A percentile compares a stretch with the other conserved stretches of the same genome.
Evolutionary conservation across 2,797 vertebrate species (phyloP).

Genomic region (Gymnothorax reevesii): DNA sequence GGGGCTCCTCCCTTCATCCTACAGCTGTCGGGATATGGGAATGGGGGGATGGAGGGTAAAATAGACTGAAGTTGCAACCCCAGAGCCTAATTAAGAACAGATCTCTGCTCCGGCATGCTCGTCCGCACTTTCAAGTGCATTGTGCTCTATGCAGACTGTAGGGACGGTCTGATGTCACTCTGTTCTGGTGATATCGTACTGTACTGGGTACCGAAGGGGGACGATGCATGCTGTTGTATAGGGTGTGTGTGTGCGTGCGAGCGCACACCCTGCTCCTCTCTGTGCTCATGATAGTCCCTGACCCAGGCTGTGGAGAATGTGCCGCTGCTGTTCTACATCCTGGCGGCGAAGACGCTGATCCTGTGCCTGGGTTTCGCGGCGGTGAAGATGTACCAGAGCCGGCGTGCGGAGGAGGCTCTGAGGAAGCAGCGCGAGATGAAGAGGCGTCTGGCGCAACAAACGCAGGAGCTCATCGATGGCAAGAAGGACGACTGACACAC

Average conservation of each 20-base stretch:
- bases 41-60: not conserved
- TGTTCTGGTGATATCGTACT: too few species aligned
- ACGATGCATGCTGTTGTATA: too few species aligned
- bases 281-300: too few species aligned
- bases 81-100: too few species aligned
- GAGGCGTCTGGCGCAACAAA: slow-evolving; percentile 65
- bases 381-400: slow-evolving; percentile 87
- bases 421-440: slow-evolving; percentile 68
- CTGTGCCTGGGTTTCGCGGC: slow-evolving; percentile 88
- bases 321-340: slow-evolving; percentile 88
- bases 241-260: too few species aligned
- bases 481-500: slow-evolving; percentile 78
- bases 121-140: too few species aligned
- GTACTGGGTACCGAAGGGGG: too few species aligned
- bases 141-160: too few species aligned
- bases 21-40: slow-evolving; percentile 6
- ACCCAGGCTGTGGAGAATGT: slow-evolving; percentile 85
- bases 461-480: slow-evolving; percentile 65
- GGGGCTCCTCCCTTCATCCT: not conserved
- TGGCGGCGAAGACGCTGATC: slow-evolving; percentile 89
- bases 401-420: slow-evolving; percentile 72
- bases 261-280: not conserved
- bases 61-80: not conserved
- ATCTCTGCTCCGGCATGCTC: too few species aligned
- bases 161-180: too few species aligned